Percentiles rank a stretch among this genome's conserved stretches.
Evolutionary conservation across 2,797 vertebrate genomes (phyloP).

Genomic region (Acrocephalus scirpaceus): DNA sequence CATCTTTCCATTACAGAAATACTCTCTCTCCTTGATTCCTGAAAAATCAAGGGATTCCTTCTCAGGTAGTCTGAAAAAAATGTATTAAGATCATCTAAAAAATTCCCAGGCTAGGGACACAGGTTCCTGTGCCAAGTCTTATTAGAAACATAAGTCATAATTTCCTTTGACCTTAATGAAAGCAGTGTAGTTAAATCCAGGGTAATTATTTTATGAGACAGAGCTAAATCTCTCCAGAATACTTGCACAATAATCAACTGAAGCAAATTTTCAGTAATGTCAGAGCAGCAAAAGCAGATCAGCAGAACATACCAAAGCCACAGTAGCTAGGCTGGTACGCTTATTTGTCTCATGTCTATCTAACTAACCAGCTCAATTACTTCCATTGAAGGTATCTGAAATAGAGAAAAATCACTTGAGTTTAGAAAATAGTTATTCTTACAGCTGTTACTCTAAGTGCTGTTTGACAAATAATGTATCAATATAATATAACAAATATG

Average conservation of each 20-base stretch:
- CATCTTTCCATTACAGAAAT: background rate
- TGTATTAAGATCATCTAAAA: background rate
- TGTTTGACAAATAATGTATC: background rate
- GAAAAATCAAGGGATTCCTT: background rate
- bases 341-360: background rate
- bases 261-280: background rate
- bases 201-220: slow-evolving; percentile 28
- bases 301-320: background rate
- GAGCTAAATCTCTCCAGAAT: background rate
- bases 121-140: background rate
- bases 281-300: background rate
- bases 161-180: slow-evolving; percentile 37
- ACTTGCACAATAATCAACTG: background rate
- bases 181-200: background rate
- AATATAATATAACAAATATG: background rate
- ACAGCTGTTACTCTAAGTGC: background rate
- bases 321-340: rapidly evolving
- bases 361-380: background rate
- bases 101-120: background rate
- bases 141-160: background rate
- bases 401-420: background rate
- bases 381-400: background rate
- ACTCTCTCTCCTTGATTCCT: background rate
- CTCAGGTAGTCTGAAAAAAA: background rate
- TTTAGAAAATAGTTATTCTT: background rate